Evolutionary conservation across 2,797 vertebrate genomes (phyloP).

Genomic region (Nannoperca australis): DNA sequence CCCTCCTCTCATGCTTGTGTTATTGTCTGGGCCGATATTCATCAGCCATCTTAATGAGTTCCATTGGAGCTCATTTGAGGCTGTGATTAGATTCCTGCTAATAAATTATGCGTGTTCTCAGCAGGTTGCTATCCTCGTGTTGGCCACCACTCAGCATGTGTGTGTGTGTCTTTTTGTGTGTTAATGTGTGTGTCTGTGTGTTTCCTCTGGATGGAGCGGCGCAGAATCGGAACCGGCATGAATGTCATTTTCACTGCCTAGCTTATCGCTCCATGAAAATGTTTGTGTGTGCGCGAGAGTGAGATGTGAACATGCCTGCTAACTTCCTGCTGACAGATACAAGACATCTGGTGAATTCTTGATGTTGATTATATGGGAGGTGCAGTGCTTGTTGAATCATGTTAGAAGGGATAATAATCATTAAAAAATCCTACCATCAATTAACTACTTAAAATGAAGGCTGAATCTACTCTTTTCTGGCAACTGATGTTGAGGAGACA

Average conservation of each 20-base stretch:
- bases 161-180: background rate
- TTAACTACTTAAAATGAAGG: background rate
- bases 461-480: too few relatives aligned
- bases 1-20: slow-evolving; percentile 26
- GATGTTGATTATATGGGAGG: slow-evolving; percentile 11
- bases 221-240: slow-evolving; percentile 7
- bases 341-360: slow-evolving; percentile 26
- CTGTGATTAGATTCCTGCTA: slow-evolving; percentile 80
- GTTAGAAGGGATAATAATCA: slow-evolving; percentile 1
- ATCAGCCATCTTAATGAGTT: slow-evolving; percentile 83
- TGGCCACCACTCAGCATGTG: slow-evolving; percentile 36
- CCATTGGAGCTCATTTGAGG: slow-evolving; percentile 81
- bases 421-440: slow-evolving; percentile 3
- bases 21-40: slow-evolving; percentile 75
- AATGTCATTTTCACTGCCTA: slow-evolving; percentile 15
- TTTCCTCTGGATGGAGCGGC: slow-evolving; percentile 1
- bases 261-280: background rate
- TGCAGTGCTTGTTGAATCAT: slow-evolving; percentile 8
- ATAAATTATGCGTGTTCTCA: slow-evolving; percentile 83
- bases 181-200: slow-evolving; percentile 18
- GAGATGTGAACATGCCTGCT: slow-evolving; percentile 1
- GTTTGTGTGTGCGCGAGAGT: background rate
- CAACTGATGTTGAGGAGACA: background rate
- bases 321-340: slow-evolving; percentile 16
- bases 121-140: slow-evolving; percentile 72